phyloP scores from a whole-genome alignment of 2,797 vertebrate species.

The Toxotes lorentzi region DNA sequence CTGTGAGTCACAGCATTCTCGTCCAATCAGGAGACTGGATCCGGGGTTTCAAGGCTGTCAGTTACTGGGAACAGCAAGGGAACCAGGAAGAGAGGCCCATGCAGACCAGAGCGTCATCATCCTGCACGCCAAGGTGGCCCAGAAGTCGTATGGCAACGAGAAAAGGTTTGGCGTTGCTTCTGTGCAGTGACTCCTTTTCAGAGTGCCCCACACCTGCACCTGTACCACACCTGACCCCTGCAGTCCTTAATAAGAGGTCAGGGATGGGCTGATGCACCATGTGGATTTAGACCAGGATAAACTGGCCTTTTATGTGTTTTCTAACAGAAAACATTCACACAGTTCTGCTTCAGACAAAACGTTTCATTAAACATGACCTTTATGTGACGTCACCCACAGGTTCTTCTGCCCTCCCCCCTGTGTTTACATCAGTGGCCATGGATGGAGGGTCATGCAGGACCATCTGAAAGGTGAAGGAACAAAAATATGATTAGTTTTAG shows the following conservation, averaged over 20 bases:
- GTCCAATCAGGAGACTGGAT: slow-evolving; percentile 73
- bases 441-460: slow-evolving; percentile 91
- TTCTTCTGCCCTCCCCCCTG: slow-evolving; percentile 98
- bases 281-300: not conserved
- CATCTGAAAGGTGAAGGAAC: slow-evolving; percentile 86
- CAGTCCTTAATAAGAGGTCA: not conserved
- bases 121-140: slow-evolving; percentile 95
- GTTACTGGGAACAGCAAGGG: slow-evolving; percentile 72
- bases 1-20: slow-evolving; percentile 1
- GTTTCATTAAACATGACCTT: not conserved
- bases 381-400: slow-evolving; percentile 68
- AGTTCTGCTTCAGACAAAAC: no score
- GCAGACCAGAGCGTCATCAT: slow-evolving; percentile 90
- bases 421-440: slow-evolving; percentile 90
- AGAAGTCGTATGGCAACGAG: slow-evolving; percentile 97
- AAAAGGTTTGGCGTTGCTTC: slow-evolving; percentile 87
- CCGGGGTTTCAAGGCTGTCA: slow-evolving; percentile 54
- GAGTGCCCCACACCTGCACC: not conserved
- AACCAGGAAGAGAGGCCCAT: slow-evolving; percentile 81
- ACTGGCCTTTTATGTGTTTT: not conserved
- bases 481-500: rapidly evolving
- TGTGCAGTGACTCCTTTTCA: not conserved
- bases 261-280: no score
- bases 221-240: not conserved
- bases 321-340: not conserved